phyloP scores from a whole-genome alignment of 2,113 vertebrate genomes.

The Saccopteryx leptura region DNA sequence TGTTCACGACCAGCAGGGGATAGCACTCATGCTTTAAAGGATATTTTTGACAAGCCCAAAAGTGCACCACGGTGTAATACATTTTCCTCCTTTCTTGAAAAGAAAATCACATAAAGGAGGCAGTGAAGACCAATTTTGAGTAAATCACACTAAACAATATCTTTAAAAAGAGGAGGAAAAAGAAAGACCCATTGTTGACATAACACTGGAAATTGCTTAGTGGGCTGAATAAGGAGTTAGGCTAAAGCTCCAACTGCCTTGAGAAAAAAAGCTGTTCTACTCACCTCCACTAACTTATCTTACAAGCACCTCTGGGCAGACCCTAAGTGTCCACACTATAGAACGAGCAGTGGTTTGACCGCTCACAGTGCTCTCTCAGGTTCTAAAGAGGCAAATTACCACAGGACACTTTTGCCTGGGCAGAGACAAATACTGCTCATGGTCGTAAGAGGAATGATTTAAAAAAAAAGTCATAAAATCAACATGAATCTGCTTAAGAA shows the following conservation, averaged over 20 bases:
- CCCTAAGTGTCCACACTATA: rapidly evolving
- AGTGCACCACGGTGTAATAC: background rate
- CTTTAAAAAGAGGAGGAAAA: background rate
- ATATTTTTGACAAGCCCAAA: background rate
- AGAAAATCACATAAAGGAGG: background rate
- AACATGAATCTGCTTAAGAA: background rate
- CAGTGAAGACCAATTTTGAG: background rate
- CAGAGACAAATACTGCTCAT: background rate
- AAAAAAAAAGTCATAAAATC: background rate
- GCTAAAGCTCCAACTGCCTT: rapidly evolving
- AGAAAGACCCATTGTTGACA: background rate
- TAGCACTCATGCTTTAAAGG: background rate
- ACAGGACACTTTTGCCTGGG: background rate
- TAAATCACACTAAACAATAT: background rate
- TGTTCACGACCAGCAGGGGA: background rate
- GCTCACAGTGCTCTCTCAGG: background rate
- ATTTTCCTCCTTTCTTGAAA: background rate
- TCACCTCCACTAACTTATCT: background rate
- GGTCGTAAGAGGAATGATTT: background rate
- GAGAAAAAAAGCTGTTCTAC: background rate
- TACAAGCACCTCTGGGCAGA: background rate
- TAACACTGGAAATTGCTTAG: background rate
- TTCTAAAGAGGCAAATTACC: background rate
- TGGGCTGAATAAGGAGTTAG: background rate
- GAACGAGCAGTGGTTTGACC: background rate